phyloP scores from a whole-genome alignment of 2,797 vertebrate species.

The Acanthornis magna region DNA sequence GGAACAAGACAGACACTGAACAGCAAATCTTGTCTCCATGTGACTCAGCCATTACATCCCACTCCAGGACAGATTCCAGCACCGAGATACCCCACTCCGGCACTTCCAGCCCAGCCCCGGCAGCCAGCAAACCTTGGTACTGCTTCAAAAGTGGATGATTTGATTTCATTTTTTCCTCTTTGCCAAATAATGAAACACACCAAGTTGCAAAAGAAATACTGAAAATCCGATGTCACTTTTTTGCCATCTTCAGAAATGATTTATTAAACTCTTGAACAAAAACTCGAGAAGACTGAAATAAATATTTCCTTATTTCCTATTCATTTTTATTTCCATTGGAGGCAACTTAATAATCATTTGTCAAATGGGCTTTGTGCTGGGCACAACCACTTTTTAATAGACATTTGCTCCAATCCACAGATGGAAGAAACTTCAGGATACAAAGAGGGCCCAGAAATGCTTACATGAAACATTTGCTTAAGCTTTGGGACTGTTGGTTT shows the following conservation, averaged over 20 bases:
- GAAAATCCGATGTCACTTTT: neutral
- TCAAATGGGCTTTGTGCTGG: neutral
- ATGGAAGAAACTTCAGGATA: neutral
- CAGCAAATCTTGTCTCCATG: neutral
- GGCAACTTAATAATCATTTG: neutral
- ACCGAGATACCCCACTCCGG: neutral
- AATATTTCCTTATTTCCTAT: neutral
- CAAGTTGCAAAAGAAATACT: neutral
- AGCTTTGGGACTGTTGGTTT: neutral
- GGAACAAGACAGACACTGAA: neutral
- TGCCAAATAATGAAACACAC: neutral
- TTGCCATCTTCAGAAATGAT: neutral
- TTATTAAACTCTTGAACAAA: neutral
- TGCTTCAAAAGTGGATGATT: neutral
- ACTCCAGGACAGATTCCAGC: neutral
- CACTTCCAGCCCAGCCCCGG: constrained; percentile 20
- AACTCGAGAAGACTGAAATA: neutral
- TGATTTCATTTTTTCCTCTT: neutral
- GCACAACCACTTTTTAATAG: neutral
- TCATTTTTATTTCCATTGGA: neutral
- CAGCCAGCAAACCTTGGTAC: neutral
- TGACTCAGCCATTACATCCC: constrained; percentile 6
- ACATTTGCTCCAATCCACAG: neutral
- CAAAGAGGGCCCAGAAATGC: neutral
- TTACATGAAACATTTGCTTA: neutral